Conservation (phyloP, 2,888 invertebrate genomes). For the Polyommatus iphigenia region DNA sequence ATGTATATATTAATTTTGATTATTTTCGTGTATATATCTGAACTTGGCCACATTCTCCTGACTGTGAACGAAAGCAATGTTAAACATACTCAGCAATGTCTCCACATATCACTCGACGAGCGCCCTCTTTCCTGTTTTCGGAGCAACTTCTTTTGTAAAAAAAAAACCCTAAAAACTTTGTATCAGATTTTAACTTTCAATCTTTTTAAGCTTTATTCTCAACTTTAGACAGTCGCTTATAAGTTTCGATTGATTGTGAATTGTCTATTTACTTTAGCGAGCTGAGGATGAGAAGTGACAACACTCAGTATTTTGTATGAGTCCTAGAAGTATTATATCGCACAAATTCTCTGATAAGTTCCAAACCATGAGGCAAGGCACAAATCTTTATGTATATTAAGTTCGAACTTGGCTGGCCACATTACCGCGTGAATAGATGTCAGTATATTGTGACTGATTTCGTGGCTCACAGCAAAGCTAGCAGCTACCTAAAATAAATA, state of each 20-base stretch:
- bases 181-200: conserved; percentile 3
- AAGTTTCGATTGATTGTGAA: not conserved
- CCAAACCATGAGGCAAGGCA: no score
- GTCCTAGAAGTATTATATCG: not conserved
- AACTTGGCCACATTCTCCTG: conserved; percentile 25
- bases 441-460: no score
- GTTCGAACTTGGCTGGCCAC: no score
- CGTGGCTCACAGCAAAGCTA: not conserved
- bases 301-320: not conserved
- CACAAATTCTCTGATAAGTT: not conserved
- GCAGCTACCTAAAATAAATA: not conserved
- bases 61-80: conserved; percentile 55
- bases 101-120: conserved; percentile 63
- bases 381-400: no score
- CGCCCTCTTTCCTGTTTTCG: conserved; percentile 45
- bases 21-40: not conserved
- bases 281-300: not conserved
- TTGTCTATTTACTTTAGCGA: not conserved
- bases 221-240: not conserved
- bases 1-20: no score
- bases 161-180: conserved; percentile 26
- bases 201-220: conserved; percentile 5
- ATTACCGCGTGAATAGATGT: no score
- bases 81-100: conserved; percentile 49
- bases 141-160: conserved; percentile 38